Evolutionary conservation across 2,797 vertebrate genomes (phyloP).

Genomic region (Schizothorax lantsangensis): DNA sequence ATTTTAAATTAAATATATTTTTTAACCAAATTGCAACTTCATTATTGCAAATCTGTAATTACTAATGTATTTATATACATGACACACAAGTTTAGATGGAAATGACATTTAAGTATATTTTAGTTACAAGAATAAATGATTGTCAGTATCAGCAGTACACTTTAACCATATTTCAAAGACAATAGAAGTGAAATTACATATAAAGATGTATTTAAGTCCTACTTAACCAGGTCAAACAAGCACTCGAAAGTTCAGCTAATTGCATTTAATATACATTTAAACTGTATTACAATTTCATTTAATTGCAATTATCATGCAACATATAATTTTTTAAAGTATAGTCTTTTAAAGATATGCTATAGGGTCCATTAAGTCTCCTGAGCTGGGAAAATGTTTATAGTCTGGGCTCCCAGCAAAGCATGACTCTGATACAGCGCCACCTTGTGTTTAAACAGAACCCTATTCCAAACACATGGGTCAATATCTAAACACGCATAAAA

Average conservation of each 20-base stretch:
- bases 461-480: constrained; percentile 4
- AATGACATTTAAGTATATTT: not conserved
- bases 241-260: not conserved
- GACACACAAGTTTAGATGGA: not conserved
- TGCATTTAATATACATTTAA: not conserved
- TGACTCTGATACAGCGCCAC: constrained; percentile 49
- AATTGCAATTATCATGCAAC: not conserved
- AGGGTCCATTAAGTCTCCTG: not conserved
- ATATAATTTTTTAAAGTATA: not conserved
- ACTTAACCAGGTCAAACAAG: not conserved
- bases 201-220: not conserved
- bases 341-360: not conserved
- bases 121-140: not conserved
- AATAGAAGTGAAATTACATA: not conserved
- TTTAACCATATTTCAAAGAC: not conserved
- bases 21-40: not conserved
- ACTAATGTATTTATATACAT: not conserved
- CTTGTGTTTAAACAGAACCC: constrained; percentile 51
- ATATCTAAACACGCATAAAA: constrained; percentile 9
- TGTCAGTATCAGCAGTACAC: not conserved
- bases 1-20: not conserved
- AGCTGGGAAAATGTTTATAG: constrained; percentile 4
- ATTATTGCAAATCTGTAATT: not conserved
- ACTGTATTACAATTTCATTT: not conserved
- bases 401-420: constrained; percentile 19